Evolutionary conservation across 2,888 invertebrate genomes (phyloP), one percentile per base, ranked within the genome.

Genomic region (Rhamphomyia laevipes): DNA sequence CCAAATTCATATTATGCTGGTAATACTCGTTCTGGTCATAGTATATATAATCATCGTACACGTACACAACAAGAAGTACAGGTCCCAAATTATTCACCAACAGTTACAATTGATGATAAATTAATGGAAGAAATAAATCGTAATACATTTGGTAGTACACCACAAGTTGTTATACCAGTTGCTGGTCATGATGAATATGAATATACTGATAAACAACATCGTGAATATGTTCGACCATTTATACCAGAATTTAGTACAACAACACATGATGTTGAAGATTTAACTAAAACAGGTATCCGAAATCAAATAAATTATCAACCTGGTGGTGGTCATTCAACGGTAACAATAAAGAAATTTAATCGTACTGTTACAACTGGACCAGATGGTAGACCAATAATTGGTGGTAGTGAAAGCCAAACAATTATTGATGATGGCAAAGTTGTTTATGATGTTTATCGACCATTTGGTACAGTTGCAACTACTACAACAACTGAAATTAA

Each of bases 381-480:
- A 1, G 63, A 64, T 51, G 67, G 69, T 33, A 60, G 58, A 1
- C 60, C 61, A 2, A 53, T 61, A 10, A 59, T 68, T 11, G 59
- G 55, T 3, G 69, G 67, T 21, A 59, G 63, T 1, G 61, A 66
- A 41, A 57, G 61, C 3, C 60, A 66, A 21, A 61, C 61, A 10
- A 62, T 63, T 27, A 68, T 68, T 64, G 58, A 63, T 7, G 59
- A 68, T 48, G 69, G 67, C 0, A 55, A 64, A 27, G 47, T 68
- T 15, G 64, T 67, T 3, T 63, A 62, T 18, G 63, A 68, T 31
- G 56, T 58, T 13, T 59, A 55, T 18, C 58, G 56, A 15, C 69
- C 67, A 1, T 66, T 68, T 30, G 69, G 66, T 0, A 61, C 61
- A 10, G 53, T 60, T 18, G 48, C 59, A 1, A 57, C 58, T 23